Evolutionary conservation across 1,140 invertebrate species (phyloP), one percentile per base, ranked within the genome.

Genomic region (Zelostemma sp.): DNA sequence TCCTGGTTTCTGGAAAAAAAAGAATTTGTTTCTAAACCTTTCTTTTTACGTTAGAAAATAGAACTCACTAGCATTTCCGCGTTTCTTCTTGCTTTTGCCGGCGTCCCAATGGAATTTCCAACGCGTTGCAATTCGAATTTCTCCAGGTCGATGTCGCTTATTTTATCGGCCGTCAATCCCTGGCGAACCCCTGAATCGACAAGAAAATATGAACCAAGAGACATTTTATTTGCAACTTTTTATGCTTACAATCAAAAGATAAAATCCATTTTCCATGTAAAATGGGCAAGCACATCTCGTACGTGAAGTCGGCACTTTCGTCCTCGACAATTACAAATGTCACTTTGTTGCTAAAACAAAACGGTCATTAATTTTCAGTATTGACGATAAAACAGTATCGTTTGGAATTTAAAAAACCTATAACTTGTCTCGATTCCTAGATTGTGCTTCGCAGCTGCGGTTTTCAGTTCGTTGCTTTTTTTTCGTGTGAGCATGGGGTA

Each of bases 191-290:
- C 89, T 90, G 61, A n/a, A 54, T 15, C 73, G 78, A 38, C 64
- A 33, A 64, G 45, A 61, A 18, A 25, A 25, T 4, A 25, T 25
- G 21, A 25, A n/a, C n/a, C n/a, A n/a, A n/a, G n/a, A n/a, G n/a
- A n/a, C n/a, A 25, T 25, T 25, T 25, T 25, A 25, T 25, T 25
- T n/a, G n/a, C n/a, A n/a, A n/a, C n/a, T n/a, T n/a, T n/a, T n/a
- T n/a, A n/a, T n/a, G 84, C 76, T 89, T 84, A 91, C 91, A 92
- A 47, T 90, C 80, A 48, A 87, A 80, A 14, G 79, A 87, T 28
- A 92, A 54, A 45, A 93, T 86, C 89, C 90, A 91, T 18, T 87
- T 85, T 12, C 89, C 88, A 62, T 80, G 79, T 0, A 91, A 80
- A 50, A 92, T 87, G 1, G 86, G 88, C 21, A 86, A 78, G n/a